Conservation (phyloP, 2,888 invertebrate genomes). For the Tinea trinotella region DNA sequence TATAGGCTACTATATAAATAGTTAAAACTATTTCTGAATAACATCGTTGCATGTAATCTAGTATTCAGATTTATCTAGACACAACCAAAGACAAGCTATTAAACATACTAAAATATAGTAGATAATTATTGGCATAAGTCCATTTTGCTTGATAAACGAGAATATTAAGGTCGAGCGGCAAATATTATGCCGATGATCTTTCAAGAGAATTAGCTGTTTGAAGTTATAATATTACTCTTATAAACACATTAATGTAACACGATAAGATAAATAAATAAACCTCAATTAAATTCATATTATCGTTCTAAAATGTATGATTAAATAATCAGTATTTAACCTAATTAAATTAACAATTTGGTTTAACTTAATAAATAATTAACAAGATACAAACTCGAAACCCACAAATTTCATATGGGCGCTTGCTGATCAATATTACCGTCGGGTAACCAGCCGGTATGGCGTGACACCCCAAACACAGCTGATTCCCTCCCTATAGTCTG, state of each 20-base stretch:
- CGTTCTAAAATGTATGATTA: neutral
- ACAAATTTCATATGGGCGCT: slow-evolving; percentile 48
- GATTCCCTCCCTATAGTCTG: slow-evolving; percentile 42
- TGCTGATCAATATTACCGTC: slow-evolving; percentile 66
- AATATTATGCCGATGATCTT: slow-evolving; percentile 11
- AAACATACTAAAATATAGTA: neutral
- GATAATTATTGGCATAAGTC: slow-evolving; percentile 12
- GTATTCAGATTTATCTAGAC: neutral
- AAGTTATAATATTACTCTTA: neutral
- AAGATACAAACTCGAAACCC: slow-evolving; percentile 31
- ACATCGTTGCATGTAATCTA: neutral
- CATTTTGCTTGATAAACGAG: slow-evolving; percentile 14
- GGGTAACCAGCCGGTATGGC: slow-evolving; percentile 64
- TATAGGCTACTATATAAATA: too few relatives aligned
- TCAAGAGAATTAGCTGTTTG: neutral
- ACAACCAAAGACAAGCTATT: neutral
- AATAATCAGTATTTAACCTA: neutral
- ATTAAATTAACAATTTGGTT: too few relatives aligned
- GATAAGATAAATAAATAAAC: neutral
- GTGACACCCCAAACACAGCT: slow-evolving; percentile 65
- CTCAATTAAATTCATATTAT: neutral
- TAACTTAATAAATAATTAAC: neutral
- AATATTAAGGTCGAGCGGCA: slow-evolving; percentile 20
- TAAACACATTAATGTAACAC: neutral
- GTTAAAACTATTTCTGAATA: too few relatives aligned